Percentiles rank a stretch among this genome's conserved stretches.
Conservation (phyloP, 2,888 invertebrate genomes). For the Matsumyia berberina region DNA sequence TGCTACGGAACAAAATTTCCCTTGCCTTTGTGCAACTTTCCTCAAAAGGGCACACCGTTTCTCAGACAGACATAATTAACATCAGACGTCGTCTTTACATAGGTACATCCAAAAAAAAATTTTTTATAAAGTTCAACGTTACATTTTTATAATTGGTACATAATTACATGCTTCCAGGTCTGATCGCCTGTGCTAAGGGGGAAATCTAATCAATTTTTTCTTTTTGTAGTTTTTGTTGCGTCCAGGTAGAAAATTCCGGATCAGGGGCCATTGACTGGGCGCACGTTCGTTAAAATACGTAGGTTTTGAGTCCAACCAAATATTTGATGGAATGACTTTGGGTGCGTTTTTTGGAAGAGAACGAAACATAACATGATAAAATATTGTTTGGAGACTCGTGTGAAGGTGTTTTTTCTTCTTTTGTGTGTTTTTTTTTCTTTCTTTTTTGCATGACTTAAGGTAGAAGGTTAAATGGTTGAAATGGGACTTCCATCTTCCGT, state of each 20-base stretch:
- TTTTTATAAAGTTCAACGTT: conserved; percentile 40
- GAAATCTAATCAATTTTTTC: conserved; percentile 57
- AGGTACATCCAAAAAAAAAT: conserved; percentile 28
- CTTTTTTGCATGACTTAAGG: conserved; percentile 8
- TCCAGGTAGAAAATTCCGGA: conserved; percentile 55
- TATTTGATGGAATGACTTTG: not conserved
- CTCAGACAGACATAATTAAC: conserved; percentile 51
- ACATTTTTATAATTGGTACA: conserved; percentile 69
- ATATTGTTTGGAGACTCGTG: conserved; percentile 1
- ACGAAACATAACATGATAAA: conserved; percentile 6
- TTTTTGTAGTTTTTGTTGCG: conserved; percentile 7
- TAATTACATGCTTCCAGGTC: conserved; percentile 53
- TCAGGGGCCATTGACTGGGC: conserved; percentile 53
- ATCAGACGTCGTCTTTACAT: conserved; percentile 35
- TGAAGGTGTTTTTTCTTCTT: conserved; percentile 13
- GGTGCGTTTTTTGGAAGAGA: not conserved
- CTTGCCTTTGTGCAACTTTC: conserved; percentile 27
- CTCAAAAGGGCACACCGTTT: conserved; percentile 26
- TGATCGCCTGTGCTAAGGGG: conserved; percentile 37
- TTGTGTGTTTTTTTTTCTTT: too few species aligned
- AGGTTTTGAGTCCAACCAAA: not conserved
- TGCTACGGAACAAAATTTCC: conserved; percentile 33
- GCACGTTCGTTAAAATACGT: conserved; percentile 10
- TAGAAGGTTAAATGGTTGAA: not conserved
- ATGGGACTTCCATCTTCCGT: conserved; percentile 3